These are phyloP conservation scores for Lasioglossum marginatum DNA, from an alignment of 2,888 invertebrate genomes.

Conservation along the genomic window DNA sequence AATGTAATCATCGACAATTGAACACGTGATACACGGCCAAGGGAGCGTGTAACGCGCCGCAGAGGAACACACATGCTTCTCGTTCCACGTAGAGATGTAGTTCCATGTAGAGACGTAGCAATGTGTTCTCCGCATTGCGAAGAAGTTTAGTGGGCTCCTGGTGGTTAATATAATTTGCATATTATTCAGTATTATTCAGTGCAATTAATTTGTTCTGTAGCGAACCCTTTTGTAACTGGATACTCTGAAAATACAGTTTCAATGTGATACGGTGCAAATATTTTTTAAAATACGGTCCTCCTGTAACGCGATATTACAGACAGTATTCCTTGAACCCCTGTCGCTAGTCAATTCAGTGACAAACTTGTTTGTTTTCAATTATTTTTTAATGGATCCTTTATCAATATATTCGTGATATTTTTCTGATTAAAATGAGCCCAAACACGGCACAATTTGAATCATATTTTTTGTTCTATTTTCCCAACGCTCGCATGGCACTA, in stretches of 20 bases:
- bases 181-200: too few species aligned
- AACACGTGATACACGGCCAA: slow-evolving; percentile 31
- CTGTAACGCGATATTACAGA: background rate
- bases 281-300: too few species aligned
- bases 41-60: slow-evolving; percentile 40
- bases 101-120: slow-evolving; percentile 28
- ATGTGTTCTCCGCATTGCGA: background rate
- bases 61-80: slow-evolving; percentile 43
- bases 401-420: too few species aligned
- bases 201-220: background rate
- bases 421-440: too few species aligned
- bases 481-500: background rate
- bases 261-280: background rate
- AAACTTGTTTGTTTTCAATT: background rate
- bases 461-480: background rate
- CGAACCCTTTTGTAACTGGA: background rate
- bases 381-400: too few species aligned
- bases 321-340: background rate
- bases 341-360: too few species aligned
- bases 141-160: background rate
- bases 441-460: background rate
- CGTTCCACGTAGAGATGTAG: too few species aligned
- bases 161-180: background rate
- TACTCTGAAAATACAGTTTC: background rate
- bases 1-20: slow-evolving; percentile 47